Base-by-base conservation (phyloP, 2,113 vertebrate species). In the Aegithalos caudatus region DNA sequence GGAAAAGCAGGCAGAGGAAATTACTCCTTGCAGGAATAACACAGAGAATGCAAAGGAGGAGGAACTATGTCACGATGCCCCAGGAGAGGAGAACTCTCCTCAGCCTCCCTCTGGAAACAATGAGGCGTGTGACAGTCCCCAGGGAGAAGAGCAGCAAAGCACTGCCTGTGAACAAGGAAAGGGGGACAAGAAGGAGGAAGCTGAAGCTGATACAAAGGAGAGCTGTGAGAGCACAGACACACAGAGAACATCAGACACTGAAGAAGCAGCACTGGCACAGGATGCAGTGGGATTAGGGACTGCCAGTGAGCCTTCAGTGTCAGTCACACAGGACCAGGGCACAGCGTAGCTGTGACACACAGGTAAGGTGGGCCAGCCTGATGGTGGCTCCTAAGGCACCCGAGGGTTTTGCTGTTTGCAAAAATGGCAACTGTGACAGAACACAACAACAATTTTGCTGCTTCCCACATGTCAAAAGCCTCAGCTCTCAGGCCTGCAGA, bases 291-390 rank as follows among this genome's bases (percentile, higher is more conserved):
- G 58, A 27, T 73, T 38, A 72, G 92, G 94, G 67, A 84, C 89
- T 80, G 45, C n/a, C 69, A 56, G 53, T 22, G 86, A 95, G 50
- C 29, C 82, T 73, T 85, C 88, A 44, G 29, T 35, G 0, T n/a
- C 71, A 21, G 53, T 16, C 35, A 66, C 27, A 2, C 65, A 89
- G 28, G 94, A 96, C 35, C 70, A 88, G 57, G 70, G 35, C 54
- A 84, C 64, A 45, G 62, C 15, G 0, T 35, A 83, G 80, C 56
- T 22, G 7, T 31, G 44, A 40, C 14, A 15, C 40, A 27, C 76
- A 94, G 97, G 97, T 98, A 95, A 95, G 97, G 24, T 5, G 5
- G 65, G 42, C 67, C 78, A 89, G 42, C 17, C 1, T 42, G 64
- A 20, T n/a, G 33, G 20, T 51, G 51, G 27, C 81, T 92, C 57